Evolutionary conservation across 2,113 vertebrate genomes (phyloP).

Genomic region (Thalassarche chlororhynchos): DNA sequence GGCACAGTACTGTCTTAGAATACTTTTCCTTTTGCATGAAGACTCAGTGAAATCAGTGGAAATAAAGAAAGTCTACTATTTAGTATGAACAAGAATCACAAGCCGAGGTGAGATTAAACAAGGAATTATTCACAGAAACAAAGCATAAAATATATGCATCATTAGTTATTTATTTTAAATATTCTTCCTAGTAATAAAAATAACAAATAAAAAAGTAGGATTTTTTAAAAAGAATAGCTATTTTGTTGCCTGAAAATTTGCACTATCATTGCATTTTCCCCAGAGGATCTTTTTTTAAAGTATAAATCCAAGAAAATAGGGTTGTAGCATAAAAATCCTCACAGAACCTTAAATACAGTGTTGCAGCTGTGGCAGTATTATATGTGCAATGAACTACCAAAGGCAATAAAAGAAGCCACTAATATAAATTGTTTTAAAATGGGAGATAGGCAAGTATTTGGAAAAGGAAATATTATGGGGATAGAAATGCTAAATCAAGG

Average conservation of each 20-base stretch:
- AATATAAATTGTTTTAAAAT: conserved; percentile 69
- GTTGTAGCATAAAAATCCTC: conserved; percentile 38
- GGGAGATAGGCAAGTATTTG: conserved; percentile 58
- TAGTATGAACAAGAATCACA: not conserved
- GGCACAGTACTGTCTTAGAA: not conserved
- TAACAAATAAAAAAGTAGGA: not conserved
- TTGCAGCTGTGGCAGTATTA: conserved; percentile 16
- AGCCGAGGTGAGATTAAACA: not conserved
- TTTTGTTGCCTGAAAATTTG: not conserved
- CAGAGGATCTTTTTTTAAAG: not conserved
- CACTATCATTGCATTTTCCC: not conserved
- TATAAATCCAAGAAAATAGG: conserved; percentile 43
- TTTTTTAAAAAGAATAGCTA: not conserved
- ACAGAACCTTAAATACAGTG: conserved; percentile 52
- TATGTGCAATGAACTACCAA: conserved; percentile 41
- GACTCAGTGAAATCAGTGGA: not conserved
- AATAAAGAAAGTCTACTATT: not conserved
- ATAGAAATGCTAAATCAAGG: conserved; percentile 62
- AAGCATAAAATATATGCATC: not conserved
- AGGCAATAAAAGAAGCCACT: conserved; percentile 49
- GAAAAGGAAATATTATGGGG: conserved; percentile 47
- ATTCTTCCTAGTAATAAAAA: not conserved
- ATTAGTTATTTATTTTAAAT: not conserved
- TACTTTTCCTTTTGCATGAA: not conserved
- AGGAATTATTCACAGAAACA: not conserved